Evolutionary conservation across 2,113 vertebrate genomes (phyloP).

Genomic region (Ameiurus melas): DNA sequence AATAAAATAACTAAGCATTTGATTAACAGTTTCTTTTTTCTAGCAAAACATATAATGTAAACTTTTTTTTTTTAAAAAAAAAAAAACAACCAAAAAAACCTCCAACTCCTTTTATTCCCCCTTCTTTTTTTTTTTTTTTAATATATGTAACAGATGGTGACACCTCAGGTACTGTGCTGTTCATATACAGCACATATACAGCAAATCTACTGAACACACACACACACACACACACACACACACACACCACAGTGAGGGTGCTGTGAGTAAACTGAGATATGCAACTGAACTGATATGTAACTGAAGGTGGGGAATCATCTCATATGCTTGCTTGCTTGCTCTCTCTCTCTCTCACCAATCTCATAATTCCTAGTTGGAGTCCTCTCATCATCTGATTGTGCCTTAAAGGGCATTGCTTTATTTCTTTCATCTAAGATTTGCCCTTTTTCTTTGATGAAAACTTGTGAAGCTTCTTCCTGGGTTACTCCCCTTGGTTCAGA

Average conservation of each 20-base stretch:
- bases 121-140: too few relatives aligned
- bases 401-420: conserved; percentile 1
- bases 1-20: not conserved
- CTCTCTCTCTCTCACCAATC: not conserved
- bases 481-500: conserved; percentile 13
- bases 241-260: not conserved
- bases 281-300: too few relatives aligned
- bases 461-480: conserved; percentile 1
- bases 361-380: not conserved
- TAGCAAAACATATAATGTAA: not conserved
- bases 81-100: too few relatives aligned
- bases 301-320: not conserved
- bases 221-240: not conserved
- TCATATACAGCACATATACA: not conserved
- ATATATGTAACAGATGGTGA: conserved; percentile 5
- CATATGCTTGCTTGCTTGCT: too few relatives aligned
- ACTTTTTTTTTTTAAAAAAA: too few relatives aligned
- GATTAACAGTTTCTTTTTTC: not conserved
- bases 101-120: too few relatives aligned
- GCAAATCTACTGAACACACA: not conserved
- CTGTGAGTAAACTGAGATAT: not conserved
- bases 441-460: conserved; percentile 30
- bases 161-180: not conserved
- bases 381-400: conserved; percentile 19
- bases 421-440: conserved; percentile 40